Evolutionary conservation across 1,140 invertebrate species (phyloP).

Genomic region (Caerostris extrusa): DNA sequence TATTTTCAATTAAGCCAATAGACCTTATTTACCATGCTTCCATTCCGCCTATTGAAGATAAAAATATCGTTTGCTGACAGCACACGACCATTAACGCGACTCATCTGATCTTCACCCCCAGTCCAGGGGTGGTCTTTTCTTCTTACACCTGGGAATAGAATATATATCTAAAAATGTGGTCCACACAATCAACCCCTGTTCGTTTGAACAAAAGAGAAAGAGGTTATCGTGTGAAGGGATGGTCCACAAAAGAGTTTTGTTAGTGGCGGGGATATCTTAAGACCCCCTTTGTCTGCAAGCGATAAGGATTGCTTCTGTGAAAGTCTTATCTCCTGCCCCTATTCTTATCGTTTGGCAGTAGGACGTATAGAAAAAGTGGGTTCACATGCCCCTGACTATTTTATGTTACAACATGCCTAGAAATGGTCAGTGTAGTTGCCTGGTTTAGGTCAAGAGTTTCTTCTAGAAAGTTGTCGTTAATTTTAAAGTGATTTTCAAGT

Average conservation of each 20-base stretch:
- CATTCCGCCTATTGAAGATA: not conserved
- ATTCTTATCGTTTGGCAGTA: not conserved
- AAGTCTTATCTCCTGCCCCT: not conserved
- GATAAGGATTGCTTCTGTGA: not conserved
- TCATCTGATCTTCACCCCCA: not conserved
- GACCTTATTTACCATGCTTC: not conserved
- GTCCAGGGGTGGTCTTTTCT: not conserved
- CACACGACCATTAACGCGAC: not conserved
- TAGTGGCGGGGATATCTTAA: not conserved
- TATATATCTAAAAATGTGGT: not conserved
- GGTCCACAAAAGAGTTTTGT: not conserved
- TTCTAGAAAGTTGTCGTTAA: too few species aligned
- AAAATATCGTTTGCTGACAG: not conserved
- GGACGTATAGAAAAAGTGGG: not conserved
- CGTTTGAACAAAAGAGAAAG: not conserved
- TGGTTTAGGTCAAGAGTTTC: too few species aligned
- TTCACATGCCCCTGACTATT: constrained; percentile 34
- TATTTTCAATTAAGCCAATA: not conserved
- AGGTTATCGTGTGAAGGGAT: not conserved
- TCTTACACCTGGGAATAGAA: not conserved
- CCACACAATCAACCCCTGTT: not conserved
- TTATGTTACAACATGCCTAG: too few species aligned
- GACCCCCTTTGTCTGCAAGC: not conserved
- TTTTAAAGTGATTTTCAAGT: too few species aligned
- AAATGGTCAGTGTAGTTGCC: too few species aligned